Evolutionary conservation across 2,113 vertebrate species (phyloP).

Genomic region (Carettochelys insculpta): DNA sequence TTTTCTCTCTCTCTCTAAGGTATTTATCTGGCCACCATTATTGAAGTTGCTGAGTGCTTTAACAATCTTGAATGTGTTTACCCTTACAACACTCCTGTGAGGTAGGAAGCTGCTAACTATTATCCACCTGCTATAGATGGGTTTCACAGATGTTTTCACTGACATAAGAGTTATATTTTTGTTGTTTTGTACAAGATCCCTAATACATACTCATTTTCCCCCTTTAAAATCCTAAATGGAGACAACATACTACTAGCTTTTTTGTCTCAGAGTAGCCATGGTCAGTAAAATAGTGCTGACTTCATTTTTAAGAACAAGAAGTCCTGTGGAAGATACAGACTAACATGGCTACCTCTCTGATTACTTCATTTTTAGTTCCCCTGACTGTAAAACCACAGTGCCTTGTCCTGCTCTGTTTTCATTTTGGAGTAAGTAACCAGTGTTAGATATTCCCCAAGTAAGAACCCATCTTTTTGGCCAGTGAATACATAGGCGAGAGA

Average conservation of each 20-base stretch:
- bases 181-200: background rate
- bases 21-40: background rate
- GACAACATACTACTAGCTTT: background rate
- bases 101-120: background rate
- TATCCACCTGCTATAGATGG: background rate
- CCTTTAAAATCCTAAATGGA: background rate
- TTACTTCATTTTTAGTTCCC: too few species aligned
- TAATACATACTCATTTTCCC: background rate
- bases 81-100: background rate
- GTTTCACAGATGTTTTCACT: background rate
- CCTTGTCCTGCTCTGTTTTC: background rate
- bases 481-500: background rate
- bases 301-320: too few species aligned
- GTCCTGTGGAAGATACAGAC: too few species aligned
- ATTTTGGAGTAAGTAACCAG: background rate
- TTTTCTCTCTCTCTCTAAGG: background rate
- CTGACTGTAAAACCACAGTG: background rate
- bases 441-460: background rate
- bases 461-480: background rate
- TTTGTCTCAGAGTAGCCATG: background rate
- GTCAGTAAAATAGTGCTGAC: background rate
- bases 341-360: too few species aligned
- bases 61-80: background rate
- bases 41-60: background rate
- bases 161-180: too few species aligned